Evolutionary conservation across 2,113 vertebrate species (phyloP).

Genomic region (Cynoglossus semilaevis): DNA sequence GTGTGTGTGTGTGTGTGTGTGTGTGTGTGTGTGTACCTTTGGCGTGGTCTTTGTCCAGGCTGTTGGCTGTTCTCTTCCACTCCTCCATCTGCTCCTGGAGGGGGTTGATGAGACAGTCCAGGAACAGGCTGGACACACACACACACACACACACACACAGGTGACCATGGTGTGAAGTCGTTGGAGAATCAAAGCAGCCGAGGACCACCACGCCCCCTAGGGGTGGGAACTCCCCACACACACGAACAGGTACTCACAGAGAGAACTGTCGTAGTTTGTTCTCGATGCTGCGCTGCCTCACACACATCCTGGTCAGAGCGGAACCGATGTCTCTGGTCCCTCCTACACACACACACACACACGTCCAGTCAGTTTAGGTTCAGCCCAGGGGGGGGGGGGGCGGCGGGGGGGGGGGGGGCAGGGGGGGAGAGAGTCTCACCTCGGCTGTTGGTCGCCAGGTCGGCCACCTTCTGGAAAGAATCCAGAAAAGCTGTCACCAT

Average conservation of each 20-base stretch:
- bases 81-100: constrained; percentile 95
- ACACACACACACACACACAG: constrained; percentile 10
- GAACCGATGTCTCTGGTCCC: constrained; percentile 89
- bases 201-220: too few relatives aligned
- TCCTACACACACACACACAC: constrained; percentile 67
- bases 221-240: too few relatives aligned
- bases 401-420: too few relatives aligned
- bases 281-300: constrained; percentile 92
- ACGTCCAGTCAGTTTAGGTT: too few relatives aligned
- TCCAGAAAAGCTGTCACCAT: constrained; percentile 78
- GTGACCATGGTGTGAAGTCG: too few relatives aligned
- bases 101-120: constrained; percentile 93
- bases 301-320: constrained; percentile 90
- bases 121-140: constrained; percentile 77
- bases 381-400: too few relatives aligned
- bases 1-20: background rate
- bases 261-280: constrained; percentile 90
- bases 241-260: constrained; percentile 76
- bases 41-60: constrained; percentile 91
- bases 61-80: constrained; percentile 90
- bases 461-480: constrained; percentile 82
- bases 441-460: constrained; percentile 79
- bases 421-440: too few relatives aligned
- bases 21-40: constrained; percentile 75
- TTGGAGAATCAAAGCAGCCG: too few relatives aligned